phyloP scores from a whole-genome alignment of 2,113 vertebrate species.

The Oreochromis aureus region DNA sequence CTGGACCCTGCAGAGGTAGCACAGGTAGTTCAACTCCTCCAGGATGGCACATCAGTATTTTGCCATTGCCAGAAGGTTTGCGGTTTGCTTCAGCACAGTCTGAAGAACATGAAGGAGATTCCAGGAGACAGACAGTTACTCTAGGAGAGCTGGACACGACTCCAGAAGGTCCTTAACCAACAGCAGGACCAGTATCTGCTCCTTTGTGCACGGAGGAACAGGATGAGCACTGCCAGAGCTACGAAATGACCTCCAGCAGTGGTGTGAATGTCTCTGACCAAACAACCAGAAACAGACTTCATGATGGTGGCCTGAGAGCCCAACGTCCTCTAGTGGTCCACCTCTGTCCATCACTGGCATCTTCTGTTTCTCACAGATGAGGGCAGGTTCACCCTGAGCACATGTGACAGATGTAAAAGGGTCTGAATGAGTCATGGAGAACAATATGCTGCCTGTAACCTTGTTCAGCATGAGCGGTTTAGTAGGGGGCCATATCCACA shows the following conservation, averaged over 20 bases:
- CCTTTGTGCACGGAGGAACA: background rate
- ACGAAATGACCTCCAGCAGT: background rate
- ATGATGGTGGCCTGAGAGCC: background rate
- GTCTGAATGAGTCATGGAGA: background rate
- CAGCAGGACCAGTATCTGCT: background rate
- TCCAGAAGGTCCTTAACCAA: rapidly evolving
- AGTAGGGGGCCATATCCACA: background rate
- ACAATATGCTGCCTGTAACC: background rate
- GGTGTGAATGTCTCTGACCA: background rate
- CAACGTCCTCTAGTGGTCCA: background rate
- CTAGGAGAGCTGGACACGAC: background rate
- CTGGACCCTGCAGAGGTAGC: background rate
- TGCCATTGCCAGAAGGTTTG: background rate
- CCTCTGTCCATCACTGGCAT: background rate
- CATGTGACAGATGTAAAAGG: background rate
- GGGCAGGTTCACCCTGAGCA: background rate
- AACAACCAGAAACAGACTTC: background rate
- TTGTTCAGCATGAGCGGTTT: background rate
- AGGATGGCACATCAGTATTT: background rate
- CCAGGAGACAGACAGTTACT: background rate
- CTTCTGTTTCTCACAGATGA: background rate
- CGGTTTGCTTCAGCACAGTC: background rate
- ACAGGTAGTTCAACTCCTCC: background rate
- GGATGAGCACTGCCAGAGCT: background rate
- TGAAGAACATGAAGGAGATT: background rate